A percentile compares a stretch with the other conserved stretches of the same genome.
Evolutionary conservation across 2,888 invertebrate species (phyloP).

Genomic region (Chelonus formosanus): DNA sequence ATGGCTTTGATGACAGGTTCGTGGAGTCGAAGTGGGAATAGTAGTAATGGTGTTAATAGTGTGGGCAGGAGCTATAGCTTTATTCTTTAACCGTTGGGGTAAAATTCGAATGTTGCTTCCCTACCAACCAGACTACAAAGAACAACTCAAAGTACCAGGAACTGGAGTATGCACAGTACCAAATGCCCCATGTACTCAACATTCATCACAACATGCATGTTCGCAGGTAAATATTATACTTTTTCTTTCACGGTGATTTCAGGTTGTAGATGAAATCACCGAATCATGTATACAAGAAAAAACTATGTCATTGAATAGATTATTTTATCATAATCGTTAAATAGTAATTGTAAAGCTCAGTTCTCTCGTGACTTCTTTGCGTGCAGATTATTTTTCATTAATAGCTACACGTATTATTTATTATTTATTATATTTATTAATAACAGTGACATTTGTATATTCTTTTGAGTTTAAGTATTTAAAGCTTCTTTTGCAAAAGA

Average conservation of each 20-base stretch:
- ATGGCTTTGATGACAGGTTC: slow-evolving; percentile 70
- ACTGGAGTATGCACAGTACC: slow-evolving; percentile 75
- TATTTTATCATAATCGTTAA: no score
- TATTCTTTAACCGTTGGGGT: slow-evolving; percentile 95
- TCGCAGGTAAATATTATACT: slow-evolving; percentile 67
- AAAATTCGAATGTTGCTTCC: slow-evolving; percentile 92
- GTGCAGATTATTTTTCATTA: no score
- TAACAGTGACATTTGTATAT: neutral
- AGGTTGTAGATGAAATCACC: no score
- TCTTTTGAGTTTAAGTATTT: no score
- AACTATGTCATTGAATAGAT: no score
- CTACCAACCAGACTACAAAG: slow-evolving; percentile 91
- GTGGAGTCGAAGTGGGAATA: slow-evolving; percentile 90
- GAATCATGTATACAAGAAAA: no score
- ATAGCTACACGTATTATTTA: neutral
- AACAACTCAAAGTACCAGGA: slow-evolving; percentile 83
- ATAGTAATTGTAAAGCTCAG: neutral
- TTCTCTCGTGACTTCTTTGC: no score
- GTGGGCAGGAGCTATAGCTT: slow-evolving; percentile 88
- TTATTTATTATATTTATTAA: neutral
- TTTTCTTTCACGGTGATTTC: no score
- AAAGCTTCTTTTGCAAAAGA: no score
- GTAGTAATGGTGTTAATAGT: slow-evolving; percentile 84
- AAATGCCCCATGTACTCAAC: slow-evolving; percentile 70
- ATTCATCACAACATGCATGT: slow-evolving; percentile 69